Evolutionary conservation across 2,113 vertebrate genomes (phyloP), one percentile per base, ranked within the genome.

Genomic region (Microcebus jonahi): DNA sequence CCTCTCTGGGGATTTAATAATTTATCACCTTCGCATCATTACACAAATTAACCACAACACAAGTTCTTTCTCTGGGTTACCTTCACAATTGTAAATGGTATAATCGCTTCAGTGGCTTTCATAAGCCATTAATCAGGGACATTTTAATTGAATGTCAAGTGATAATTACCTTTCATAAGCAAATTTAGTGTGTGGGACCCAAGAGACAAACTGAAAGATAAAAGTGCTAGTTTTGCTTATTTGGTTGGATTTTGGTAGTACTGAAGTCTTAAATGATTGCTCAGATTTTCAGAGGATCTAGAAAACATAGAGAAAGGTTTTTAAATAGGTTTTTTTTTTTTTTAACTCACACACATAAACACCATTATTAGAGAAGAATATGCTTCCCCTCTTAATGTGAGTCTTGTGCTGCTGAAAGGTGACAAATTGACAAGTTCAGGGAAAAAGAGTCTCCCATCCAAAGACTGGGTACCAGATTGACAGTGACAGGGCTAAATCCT

Each of bases 21-120:
- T 97, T 95, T 97, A 93, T 87, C 89, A 94, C 82, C 25, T 95
- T 95, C 84, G 14, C 86, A 63, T 97, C 83, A 96, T 97, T 95
- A 95, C 42, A 91, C 79, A 94, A 97, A 97, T 96, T 85, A 96
- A 75, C 59, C 53, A 57, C 87, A 97, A 95, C 55, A 96, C 17
- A 68, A 91, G 76, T 39, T 45, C 53, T 75, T 87, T 97, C 39
- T 86, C 36, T 88, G 80, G 34, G 73, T 95, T 96, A 96, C 82
- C 75, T 93, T 97, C 96, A 75, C 57, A 68, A 76, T 63, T 89
- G 75, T 86, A 94, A 94, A 80, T 91, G 6, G 31, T 82, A 39
- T 87, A 87, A 92, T 97, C 95, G 50, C 36, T 68, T 94, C 75
- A 83, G 65, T 57, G 36, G 86, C 25, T 90, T 93, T 48, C 25